phyloP scores from a whole-genome alignment of 1,140 invertebrate genomes.

The Drosophila serrata region DNA sequence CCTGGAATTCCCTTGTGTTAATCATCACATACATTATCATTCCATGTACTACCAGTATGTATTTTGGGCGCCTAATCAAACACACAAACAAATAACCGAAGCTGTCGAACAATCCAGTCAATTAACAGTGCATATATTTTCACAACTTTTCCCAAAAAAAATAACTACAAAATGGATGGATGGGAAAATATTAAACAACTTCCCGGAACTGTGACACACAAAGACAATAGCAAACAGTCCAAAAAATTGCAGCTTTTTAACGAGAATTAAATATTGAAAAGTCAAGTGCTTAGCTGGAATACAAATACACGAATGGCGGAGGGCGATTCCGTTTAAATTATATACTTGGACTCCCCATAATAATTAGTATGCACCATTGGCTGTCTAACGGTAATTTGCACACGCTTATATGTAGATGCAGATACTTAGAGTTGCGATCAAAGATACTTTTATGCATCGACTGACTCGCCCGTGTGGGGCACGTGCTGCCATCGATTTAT shows the following conservation, averaged over 20 bases:
- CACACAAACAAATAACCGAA: conserved; percentile 23
- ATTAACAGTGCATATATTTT: conserved; percentile 59
- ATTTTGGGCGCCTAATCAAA: conserved; percentile 51
- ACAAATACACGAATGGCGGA: conserved; percentile 3
- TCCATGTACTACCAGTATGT: conserved; percentile 1
- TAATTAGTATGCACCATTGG: conserved; percentile 55
- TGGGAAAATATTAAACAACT: conserved; percentile 42
- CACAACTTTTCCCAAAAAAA: conserved; percentile 21
- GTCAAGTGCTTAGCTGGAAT: conserved; percentile 54
- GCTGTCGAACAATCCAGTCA: conserved; percentile 43
- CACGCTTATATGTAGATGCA: conserved; percentile 29
- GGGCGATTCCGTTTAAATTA: conserved; percentile 33
- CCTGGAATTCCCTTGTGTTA: conserved; percentile 44
- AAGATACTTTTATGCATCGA: conserved; percentile 9
- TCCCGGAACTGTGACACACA: conserved; percentile 69
- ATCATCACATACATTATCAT: conserved; percentile 26
- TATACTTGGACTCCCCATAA: conserved; percentile 17
- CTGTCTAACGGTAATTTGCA: conserved; percentile 51
- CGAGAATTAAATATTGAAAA: conserved; percentile 59
- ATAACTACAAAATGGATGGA: not conserved
- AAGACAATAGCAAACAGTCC: conserved; percentile 30
- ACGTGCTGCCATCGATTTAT: conserved; percentile 49
- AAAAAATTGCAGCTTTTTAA: conserved; percentile 60
- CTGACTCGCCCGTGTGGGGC: conserved; percentile 14
- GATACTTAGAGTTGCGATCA: conserved; percentile 16